Percentiles rank a stretch among this genome's conserved stretches.
These are phyloP conservation scores for Ophioderma brevispina DNA, from an alignment of 35 echinoderm and acorn worm genomes.

Conservation along the genomic window DNA sequence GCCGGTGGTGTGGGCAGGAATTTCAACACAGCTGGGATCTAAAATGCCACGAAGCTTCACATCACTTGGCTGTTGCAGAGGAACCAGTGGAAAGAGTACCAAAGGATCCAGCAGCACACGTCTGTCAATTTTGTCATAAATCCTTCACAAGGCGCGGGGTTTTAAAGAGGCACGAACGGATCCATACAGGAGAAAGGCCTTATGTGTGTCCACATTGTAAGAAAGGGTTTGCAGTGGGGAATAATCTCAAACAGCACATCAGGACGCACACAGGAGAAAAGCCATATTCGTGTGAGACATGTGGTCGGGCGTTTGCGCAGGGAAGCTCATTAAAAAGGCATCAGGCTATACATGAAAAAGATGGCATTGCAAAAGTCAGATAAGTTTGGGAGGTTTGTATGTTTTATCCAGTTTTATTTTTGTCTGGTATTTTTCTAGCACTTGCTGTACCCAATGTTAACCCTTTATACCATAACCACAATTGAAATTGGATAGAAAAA, in stretches of 20 bases:
- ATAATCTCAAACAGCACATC: neutral
- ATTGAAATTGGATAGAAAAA: too few species aligned
- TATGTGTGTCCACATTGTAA: constrained; percentile 20
- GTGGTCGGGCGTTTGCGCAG: constrained; percentile 16
- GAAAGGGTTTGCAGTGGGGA: neutral
- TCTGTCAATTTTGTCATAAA: constrained; percentile 9
- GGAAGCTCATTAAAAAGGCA: neutral
- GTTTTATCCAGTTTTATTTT: too few species aligned
- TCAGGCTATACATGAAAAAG: neutral
- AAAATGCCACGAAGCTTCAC: neutral
- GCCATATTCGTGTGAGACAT: neutral
- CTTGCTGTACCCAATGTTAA: too few species aligned
- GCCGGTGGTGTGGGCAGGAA: neutral
- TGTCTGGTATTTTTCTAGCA: too few species aligned
- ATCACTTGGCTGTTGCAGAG: neutral
- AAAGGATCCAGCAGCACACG: neutral
- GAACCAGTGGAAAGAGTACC: neutral
- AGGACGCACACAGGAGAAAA: constrained; percentile 19
- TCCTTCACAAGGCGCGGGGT: neutral
- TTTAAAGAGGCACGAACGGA: neutral
- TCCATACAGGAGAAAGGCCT: constrained; percentile 28
- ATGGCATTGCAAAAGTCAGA: too few species aligned
- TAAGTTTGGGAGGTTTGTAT: too few species aligned
- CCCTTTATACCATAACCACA: too few species aligned
- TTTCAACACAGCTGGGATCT: neutral